These are phyloP conservation scores for Hipposideros larvatus DNA, from an alignment of 2,797 vertebrate genomes.

Conservation along the genomic window DNA sequence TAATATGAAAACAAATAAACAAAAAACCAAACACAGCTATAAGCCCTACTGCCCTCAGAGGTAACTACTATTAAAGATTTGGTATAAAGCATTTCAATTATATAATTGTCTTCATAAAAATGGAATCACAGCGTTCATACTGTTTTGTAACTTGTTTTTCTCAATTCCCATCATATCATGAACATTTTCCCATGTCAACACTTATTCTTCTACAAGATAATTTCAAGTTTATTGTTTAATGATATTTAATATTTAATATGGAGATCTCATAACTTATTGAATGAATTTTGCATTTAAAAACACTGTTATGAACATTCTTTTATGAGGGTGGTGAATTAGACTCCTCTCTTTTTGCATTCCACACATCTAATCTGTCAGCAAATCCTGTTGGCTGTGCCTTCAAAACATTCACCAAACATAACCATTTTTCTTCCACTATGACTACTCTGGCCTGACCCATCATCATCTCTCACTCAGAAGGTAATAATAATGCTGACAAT, in stretches of 20 bases:
- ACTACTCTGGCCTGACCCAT: background rate
- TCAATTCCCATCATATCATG: background rate
- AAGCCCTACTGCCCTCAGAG: constrained; percentile 6
- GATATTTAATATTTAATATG: background rate
- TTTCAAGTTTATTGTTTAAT: constrained; percentile 14
- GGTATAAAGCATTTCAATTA: background rate
- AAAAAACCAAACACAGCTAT: background rate
- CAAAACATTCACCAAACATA: background rate
- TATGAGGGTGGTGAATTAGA: background rate
- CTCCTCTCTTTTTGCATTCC: background rate
- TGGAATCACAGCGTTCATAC: background rate
- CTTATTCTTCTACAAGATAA: background rate
- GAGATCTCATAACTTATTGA: background rate
- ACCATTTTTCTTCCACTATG: background rate
- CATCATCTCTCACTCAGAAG: background rate
- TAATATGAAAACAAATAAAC: background rate
- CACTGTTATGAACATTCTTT: background rate
- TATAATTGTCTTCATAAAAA: background rate
- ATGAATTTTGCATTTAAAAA: constrained; percentile 33
- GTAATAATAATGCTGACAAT: background rate
- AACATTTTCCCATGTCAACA: background rate
- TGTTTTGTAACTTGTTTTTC: background rate
- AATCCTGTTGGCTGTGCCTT: background rate
- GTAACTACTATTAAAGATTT: background rate
- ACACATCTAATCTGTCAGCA: background rate